These are phyloP conservation scores for Drosophila sordidula DNA, from an alignment of 2,888 invertebrate genomes.

Conservation along the genomic window DNA sequence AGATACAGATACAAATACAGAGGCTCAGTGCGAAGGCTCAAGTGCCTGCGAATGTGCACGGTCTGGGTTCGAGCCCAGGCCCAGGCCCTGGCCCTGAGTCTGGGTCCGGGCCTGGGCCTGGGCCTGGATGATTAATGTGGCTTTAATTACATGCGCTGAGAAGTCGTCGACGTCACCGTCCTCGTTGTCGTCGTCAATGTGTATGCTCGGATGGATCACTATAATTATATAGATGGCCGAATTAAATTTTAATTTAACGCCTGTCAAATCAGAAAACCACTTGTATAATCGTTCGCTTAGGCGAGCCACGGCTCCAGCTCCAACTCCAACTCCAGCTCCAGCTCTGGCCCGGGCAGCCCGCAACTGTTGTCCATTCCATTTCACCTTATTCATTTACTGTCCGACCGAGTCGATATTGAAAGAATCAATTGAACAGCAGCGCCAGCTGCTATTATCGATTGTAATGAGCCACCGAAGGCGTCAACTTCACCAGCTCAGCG, in stretches of 20 bases:
- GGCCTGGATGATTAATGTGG: conserved; percentile 83
- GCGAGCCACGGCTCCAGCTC: conserved; percentile 21
- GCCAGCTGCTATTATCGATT: conserved; percentile 72
- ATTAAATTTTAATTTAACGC: conserved; percentile 83
- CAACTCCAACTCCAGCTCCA: not conserved
- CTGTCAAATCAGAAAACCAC: conserved; percentile 82
- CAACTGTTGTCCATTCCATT: conserved; percentile 63
- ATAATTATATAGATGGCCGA: conserved; percentile 81
- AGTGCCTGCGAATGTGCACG: conserved; percentile 57
- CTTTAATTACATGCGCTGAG: conserved; percentile 83
- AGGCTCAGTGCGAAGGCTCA: conserved; percentile 49
- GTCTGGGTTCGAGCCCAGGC: conserved; percentile 10
- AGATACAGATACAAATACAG: conserved; percentile 19
- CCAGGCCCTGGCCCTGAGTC: not conserved
- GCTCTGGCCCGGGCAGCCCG: conserved; percentile 2
- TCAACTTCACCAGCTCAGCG: conserved; percentile 59
- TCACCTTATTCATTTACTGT: conserved; percentile 54
- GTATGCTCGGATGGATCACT: conserved; percentile 82
- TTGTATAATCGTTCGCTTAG: conserved; percentile 80
- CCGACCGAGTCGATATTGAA: conserved; percentile 42
- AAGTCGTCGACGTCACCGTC: conserved; percentile 57
- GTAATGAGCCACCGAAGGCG: conserved; percentile 82
- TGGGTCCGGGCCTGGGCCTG: conserved; percentile 16
- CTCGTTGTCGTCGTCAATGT: conserved; percentile 68
- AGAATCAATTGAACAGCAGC: conserved; percentile 68